Conservation (phyloP, 2,888 invertebrate genomes). For the Thysanoteuthis rhombus region DNA sequence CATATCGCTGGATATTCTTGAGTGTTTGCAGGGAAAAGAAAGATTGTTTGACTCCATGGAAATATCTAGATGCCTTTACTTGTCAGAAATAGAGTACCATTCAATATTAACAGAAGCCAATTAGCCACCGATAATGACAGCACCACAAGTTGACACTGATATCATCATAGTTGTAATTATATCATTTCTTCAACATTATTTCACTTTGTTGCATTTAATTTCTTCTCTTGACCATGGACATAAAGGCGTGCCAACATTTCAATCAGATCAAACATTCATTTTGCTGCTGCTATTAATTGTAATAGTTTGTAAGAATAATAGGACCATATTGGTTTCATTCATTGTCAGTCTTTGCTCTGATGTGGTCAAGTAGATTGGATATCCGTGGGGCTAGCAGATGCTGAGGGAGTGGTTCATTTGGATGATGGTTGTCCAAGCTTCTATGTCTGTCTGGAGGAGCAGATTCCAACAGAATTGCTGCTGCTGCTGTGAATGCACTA, state of each 20-base stretch:
- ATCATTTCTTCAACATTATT: not conserved
- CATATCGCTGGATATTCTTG: not conserved
- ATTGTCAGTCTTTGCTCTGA: not conserved
- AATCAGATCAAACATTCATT: not conserved
- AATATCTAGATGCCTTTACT: not conserved
- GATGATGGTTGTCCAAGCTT: not conserved
- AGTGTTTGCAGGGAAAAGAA: not conserved
- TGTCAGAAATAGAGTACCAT: not conserved
- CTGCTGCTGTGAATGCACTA: conserved; percentile 17
- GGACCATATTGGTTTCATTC: not conserved
- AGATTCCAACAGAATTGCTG: conserved; percentile 12
- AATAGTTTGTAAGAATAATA: not conserved
- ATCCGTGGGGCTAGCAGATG: not conserved
- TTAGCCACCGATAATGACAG: not conserved
- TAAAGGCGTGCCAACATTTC: not conserved
- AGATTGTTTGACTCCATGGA: not conserved
- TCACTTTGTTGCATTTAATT: not conserved
- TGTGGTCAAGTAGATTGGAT: not conserved
- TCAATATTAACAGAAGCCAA: not conserved
- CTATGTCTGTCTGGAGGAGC: not conserved
- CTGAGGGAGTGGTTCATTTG: not conserved
- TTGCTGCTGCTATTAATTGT: not conserved
- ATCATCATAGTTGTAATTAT: not conserved
- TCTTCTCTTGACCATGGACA: not conserved
- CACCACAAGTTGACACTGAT: not conserved